These are phyloP conservation scores for Dendroctonus valens DNA, from an alignment of 1,140 invertebrate species.

Conservation along the genomic window DNA sequence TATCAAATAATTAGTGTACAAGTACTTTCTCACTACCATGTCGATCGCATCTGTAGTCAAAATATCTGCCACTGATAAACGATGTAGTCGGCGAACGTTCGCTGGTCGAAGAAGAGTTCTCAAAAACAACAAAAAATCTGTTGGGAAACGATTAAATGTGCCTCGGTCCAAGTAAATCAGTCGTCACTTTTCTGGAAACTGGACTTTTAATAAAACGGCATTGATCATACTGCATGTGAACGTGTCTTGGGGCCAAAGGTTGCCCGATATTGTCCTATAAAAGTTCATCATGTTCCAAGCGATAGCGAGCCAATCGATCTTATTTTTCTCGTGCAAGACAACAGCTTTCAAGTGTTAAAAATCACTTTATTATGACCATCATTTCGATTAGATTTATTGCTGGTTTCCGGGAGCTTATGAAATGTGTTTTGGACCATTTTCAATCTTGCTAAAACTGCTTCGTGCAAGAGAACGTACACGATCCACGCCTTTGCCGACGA, in stretches of 20 bases:
- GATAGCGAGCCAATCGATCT: no score
- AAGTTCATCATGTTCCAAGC: neutral
- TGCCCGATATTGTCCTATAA: slow-evolving; percentile 12
- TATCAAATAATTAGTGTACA: slow-evolving; percentile 48
- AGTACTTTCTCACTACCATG: slow-evolving; percentile 48
- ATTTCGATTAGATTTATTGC: no score
- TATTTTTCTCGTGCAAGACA: no score
- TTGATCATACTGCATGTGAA: slow-evolving; percentile 3
- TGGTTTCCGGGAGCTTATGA: no score
- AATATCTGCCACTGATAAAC: slow-evolving; percentile 6
- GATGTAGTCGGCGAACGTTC: neutral
- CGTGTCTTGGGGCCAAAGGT: slow-evolving; percentile 16
- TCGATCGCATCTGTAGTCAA: slow-evolving; percentile 26
- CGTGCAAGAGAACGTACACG: no score
- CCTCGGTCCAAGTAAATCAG: neutral
- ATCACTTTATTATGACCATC: no score
- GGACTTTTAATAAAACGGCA: neutral
- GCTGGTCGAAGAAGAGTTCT: neutral
- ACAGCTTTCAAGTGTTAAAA: no score
- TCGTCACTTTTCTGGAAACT: neutral
- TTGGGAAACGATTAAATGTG: neutral
- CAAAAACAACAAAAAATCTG: neutral
- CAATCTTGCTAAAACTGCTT: no score
- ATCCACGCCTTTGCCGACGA: no score
- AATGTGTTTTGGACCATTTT: no score